Conservation (phyloP, 1,140 invertebrate species). For the Pinna nobilis region DNA sequence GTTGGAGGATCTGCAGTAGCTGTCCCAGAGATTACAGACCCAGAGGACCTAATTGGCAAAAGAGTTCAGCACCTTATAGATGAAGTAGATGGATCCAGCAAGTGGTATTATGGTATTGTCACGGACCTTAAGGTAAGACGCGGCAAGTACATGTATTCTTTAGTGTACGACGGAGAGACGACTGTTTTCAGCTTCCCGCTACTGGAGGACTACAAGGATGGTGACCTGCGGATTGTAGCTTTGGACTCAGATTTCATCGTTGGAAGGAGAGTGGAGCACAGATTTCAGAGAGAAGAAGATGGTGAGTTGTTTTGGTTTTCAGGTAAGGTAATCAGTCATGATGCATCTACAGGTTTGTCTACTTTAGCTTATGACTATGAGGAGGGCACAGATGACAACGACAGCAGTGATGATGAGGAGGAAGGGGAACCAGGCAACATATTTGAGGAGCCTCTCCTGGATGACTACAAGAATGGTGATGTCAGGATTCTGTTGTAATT, state of each 20-base stretch:
- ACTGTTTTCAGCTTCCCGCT: slow-evolving; percentile 2
- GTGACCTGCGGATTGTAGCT: not conserved
- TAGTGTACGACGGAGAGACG: slow-evolving; percentile 12
- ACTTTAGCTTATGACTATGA: slow-evolving; percentile 7
- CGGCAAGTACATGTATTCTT: slow-evolving; percentile 15
- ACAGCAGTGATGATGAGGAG: not conserved
- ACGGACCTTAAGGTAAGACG: too few species aligned
- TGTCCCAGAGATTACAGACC: slow-evolving; percentile 1
- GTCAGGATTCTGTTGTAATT: slow-evolving; percentile 12
- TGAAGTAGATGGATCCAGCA: slow-evolving; percentile 9
- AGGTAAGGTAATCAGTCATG: not conserved
- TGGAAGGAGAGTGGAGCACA: too few species aligned
- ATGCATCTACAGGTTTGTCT: not conserved
- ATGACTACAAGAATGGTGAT: slow-evolving; percentile 4
- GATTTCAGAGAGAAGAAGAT: too few species aligned
- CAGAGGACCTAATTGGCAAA: too few species aligned
- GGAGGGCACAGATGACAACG: too few species aligned
- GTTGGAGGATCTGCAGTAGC: too few species aligned
- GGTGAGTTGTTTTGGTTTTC: too few species aligned
- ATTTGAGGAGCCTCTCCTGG: slow-evolving; percentile 3
- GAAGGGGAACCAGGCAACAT: not conserved
- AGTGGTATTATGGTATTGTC: slow-evolving; percentile 12
- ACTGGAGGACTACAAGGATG: not conserved
- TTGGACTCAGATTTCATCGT: slow-evolving; percentile 11
- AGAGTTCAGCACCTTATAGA: slow-evolving; percentile 14